Percentiles rank a stretch among this genome's conserved stretches.
These are phyloP conservation scores for Danio rerio DNA, from an alignment of 2,113 vertebrate species.

Conservation along the genomic window GRCz12tu NC_133190.1:43619001-43619500, in stretches of 20 bases:
- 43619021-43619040: conserved; percentile 87
- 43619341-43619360: not conserved
- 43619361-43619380: no score
- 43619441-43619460: not conserved
- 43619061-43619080: conserved; percentile 89
- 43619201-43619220: conserved; percentile 86
- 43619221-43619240: conserved; percentile 91
- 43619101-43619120: conserved; percentile 93
- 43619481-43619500: no score
- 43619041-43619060: conserved; percentile 96
- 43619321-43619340: conserved; percentile 85
- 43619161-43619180: conserved; percentile 89
- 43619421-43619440: not conserved
- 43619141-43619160: conserved; percentile 86
- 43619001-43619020: conserved; percentile 74
- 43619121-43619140: conserved; percentile 86
- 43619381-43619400: not conserved
- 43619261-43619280: conserved; percentile 91
- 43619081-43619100: conserved; percentile 84
- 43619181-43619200: conserved; percentile 91
- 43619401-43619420: not conserved
- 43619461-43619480: not conserved
- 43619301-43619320: conserved; percentile 95
- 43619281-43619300: conserved; percentile 89
- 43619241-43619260: conserved; percentile 92